Evolutionary conservation across 2,113 vertebrate species (phyloP).

Genomic region (Holacanthus passer): DNA sequence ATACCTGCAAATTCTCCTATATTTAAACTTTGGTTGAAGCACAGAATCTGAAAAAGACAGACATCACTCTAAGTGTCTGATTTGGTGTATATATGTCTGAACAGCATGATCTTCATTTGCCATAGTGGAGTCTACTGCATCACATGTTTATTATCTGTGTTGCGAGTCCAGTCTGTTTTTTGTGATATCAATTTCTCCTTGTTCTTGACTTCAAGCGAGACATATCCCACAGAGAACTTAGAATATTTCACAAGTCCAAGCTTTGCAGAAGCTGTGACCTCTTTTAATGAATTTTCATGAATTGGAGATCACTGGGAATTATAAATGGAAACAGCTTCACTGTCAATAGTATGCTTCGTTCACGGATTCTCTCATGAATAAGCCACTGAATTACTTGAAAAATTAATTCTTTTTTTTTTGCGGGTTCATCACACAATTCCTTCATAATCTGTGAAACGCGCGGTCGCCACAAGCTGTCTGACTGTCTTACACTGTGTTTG

Average conservation of each 20-base stretch:
- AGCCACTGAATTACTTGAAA: background rate
- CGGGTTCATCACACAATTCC: background rate
- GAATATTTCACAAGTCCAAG: background rate
- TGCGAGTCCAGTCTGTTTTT: background rate
- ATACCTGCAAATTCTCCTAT: background rate
- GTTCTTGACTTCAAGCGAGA: conserved; percentile 12
- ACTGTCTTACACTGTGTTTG: background rate
- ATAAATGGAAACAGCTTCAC: background rate
- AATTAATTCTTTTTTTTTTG: background rate
- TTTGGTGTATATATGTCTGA: background rate
- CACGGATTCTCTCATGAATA: background rate
- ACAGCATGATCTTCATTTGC: background rate
- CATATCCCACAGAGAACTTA: background rate
- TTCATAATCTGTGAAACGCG: background rate
- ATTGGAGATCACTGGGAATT: conserved; percentile 14
- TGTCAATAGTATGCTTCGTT: background rate
- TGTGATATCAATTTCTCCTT: conserved; percentile 18
- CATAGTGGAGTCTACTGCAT: background rate
- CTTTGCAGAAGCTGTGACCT: conserved; percentile 1
- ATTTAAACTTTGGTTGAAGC: background rate
- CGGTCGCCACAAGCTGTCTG: background rate
- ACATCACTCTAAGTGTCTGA: background rate
- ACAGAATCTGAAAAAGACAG: background rate
- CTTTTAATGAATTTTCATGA: conserved; percentile 12
- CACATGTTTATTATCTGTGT: background rate